Percentiles rank a stretch among this genome's conserved stretches.
Conservation (phyloP, 2,888 invertebrate species). For the Uloborus plumipes region DNA sequence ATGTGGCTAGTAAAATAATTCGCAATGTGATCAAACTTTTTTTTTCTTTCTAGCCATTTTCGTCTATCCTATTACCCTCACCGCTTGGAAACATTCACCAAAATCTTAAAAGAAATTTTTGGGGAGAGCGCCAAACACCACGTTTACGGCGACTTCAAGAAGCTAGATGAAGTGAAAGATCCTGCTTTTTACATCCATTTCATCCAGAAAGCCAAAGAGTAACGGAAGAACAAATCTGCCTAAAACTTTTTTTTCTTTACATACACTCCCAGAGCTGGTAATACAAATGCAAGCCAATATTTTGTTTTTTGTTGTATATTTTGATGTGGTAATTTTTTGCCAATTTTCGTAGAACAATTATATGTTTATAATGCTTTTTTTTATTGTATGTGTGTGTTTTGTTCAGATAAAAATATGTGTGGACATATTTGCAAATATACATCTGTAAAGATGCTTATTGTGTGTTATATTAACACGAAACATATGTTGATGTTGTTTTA, state of each 20-base stretch:
- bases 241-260: too few species aligned
- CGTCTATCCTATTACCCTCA: slow-evolving; percentile 91
- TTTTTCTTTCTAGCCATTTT: slow-evolving; percentile 78
- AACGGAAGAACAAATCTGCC: background rate
- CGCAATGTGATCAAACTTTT: background rate
- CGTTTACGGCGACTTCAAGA: slow-evolving; percentile 86
- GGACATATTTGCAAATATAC: too few species aligned
- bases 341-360: too few species aligned
- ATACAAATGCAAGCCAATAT: too few species aligned
- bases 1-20: too few species aligned
- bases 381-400: too few species aligned
- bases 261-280: too few species aligned
- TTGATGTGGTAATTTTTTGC: too few species aligned
- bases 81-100: slow-evolving; percentile 79
- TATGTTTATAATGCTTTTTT: too few species aligned
- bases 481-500: too few species aligned
- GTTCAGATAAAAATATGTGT: too few species aligned
- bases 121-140: slow-evolving; percentile 77
- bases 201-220: slow-evolving; percentile 73
- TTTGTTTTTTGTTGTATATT: too few species aligned
- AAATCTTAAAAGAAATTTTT: slow-evolving; percentile 81
- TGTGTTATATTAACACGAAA: slow-evolving; percentile 52
- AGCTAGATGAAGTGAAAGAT: slow-evolving; percentile 76
- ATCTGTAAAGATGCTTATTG: background rate
- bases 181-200: slow-evolving; percentile 91